A percentile compares a stretch with the other conserved stretches of the same genome.
Evolutionary conservation across 2,113 vertebrate species (phyloP).

Genomic region (Micronycteris hirsuta): DNA sequence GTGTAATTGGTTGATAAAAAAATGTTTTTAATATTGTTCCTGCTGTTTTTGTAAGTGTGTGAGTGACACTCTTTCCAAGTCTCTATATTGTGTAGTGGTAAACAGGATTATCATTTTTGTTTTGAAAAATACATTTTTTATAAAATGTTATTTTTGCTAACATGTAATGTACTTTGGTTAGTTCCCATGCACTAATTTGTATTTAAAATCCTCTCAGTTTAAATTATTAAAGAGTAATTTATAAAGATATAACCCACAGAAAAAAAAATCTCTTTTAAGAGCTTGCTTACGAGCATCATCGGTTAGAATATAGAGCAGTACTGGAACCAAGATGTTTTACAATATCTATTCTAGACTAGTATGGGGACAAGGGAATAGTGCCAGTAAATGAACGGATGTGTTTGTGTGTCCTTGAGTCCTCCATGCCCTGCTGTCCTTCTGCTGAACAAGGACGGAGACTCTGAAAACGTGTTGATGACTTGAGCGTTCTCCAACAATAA

Average conservation of each 20-base stretch:
- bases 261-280: neutral
- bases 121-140: neutral
- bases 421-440: neutral
- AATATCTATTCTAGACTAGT: neutral
- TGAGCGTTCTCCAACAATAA: neutral
- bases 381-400: neutral
- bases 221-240: neutral
- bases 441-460: neutral
- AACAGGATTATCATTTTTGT: neutral
- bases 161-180: neutral
- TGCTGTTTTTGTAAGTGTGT: neutral
- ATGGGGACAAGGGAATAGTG: neutral
- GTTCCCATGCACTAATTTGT: neutral
- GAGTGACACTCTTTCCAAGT: neutral
- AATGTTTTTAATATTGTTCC: neutral
- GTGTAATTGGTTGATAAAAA: neutral
- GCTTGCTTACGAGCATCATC: neutral
- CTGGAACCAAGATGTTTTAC: neutral
- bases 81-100: neutral
- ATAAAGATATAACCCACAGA: neutral
- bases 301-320: neutral
- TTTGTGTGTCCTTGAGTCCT: neutral
- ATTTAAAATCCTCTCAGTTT: neutral
- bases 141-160: neutral
- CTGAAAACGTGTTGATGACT: neutral